These are phyloP conservation scores for Falco rusticolus DNA, from an alignment of 2,797 vertebrate genomes.

Conservation along the genomic window DNA sequence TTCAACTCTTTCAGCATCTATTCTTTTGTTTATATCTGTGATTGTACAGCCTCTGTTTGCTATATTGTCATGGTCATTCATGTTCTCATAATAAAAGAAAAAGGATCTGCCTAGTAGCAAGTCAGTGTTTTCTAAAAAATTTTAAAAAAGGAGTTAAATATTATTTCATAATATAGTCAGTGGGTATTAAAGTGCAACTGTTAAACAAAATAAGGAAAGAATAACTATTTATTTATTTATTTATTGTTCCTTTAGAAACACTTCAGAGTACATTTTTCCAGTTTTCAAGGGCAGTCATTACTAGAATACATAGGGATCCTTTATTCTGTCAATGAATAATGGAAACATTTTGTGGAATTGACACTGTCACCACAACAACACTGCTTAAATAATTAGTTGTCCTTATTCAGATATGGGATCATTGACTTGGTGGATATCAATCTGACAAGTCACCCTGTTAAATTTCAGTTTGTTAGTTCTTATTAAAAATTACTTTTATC, in stretches of 20 bases:
- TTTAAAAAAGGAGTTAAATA: slow-evolving; percentile 26
- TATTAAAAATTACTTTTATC: neutral
- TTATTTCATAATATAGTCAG: neutral
- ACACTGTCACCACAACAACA: neutral
- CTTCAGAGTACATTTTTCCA: neutral
- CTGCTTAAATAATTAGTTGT: slow-evolving; percentile 12
- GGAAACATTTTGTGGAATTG: slow-evolving; percentile 1
- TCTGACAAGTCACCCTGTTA: neutral
- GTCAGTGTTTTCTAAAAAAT: slow-evolving; percentile 30
- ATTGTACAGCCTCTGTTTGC: slow-evolving; percentile 41
- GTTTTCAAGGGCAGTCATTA: slow-evolving; percentile 21
- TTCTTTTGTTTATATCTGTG: slow-evolving; percentile 48
- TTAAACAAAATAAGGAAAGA: neutral
- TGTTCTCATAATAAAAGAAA: slow-evolving; percentile 40
- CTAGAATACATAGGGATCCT: neutral
- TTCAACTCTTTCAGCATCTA: neutral
- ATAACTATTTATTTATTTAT: slow-evolving; percentile 22
- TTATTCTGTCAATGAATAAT: slow-evolving; percentile 53
- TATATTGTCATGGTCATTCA: slow-evolving; percentile 36
- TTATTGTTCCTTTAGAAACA: neutral
- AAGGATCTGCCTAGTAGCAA: slow-evolving; percentile 8
- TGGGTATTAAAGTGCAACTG: neutral
- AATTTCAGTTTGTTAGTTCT: neutral
- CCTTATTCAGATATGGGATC: neutral
- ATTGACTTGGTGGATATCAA: neutral